A percentile compares a stretch with the other conserved stretches of the same genome.
Conservation (phyloP, 2,113 vertebrate genomes). For the Dromiciops gliroides region DNA sequence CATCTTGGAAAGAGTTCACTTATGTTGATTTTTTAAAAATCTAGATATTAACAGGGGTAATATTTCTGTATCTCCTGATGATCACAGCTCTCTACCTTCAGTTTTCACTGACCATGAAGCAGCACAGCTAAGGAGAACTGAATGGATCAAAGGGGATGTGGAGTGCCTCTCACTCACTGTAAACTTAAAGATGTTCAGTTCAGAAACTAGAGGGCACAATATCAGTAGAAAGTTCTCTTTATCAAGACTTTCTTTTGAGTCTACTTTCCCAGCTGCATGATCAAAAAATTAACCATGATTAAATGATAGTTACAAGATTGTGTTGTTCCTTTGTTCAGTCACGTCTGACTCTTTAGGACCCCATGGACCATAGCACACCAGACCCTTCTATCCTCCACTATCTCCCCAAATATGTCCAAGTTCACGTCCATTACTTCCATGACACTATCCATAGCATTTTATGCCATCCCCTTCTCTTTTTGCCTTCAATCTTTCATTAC, state of each 20-base stretch:
- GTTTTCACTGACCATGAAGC: background rate
- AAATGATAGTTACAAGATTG: background rate
- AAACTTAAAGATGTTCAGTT: background rate
- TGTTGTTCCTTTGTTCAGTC: background rate
- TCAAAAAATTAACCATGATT: background rate
- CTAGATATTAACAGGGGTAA: too few species aligned
- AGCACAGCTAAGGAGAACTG: background rate
- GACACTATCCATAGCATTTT: background rate
- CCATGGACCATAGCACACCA: background rate
- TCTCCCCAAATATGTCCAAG: background rate
- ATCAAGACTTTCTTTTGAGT: background rate
- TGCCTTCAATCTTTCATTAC: background rate
- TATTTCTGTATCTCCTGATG: background rate
- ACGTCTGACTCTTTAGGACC: background rate
- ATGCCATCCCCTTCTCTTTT: background rate
- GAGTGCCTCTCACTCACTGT: background rate
- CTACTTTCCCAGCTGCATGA: background rate
- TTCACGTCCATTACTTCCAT: background rate
- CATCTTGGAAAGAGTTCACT: background rate
- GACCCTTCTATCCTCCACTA: background rate
- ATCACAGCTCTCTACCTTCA: background rate
- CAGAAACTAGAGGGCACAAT: background rate
- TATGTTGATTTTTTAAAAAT: too few species aligned
- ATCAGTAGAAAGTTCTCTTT: background rate
- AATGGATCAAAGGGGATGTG: background rate